Evolutionary conservation across 2,888 invertebrate species (phyloP).

Genomic region (Cybosia mesomella): DNA sequence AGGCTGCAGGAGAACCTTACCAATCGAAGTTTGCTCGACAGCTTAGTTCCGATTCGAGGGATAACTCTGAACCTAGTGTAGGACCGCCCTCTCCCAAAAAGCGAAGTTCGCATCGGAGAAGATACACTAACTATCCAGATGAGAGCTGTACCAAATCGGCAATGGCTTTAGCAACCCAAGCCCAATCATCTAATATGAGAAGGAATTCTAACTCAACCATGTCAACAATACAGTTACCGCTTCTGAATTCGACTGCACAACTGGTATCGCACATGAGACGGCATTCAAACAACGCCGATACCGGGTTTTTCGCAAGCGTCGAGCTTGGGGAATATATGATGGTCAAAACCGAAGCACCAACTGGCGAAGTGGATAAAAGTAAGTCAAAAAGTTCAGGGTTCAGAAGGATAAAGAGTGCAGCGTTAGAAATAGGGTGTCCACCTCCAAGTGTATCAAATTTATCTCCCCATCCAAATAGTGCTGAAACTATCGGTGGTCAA

Average conservation of each 20-base stretch:
- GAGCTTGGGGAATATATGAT: constrained; percentile 85
- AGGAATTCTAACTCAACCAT: constrained; percentile 88
- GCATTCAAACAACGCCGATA: constrained; percentile 89
- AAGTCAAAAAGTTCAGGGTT: constrained; percentile 89
- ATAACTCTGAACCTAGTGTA: constrained; percentile 82
- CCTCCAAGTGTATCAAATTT: constrained; percentile 90
- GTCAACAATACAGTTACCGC: constrained; percentile 88
- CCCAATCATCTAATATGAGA: constrained; percentile 84
- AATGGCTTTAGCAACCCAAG: constrained; percentile 76
- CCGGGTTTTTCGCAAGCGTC: constrained; percentile 86
- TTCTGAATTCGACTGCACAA: constrained; percentile 82
- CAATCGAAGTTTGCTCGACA: constrained; percentile 85
- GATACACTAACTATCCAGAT: constrained; percentile 79
- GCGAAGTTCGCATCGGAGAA: constrained; percentile 72
- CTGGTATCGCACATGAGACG: constrained; percentile 85
- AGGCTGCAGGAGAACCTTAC: constrained; percentile 79
- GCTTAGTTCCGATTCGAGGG: constrained; percentile 84
- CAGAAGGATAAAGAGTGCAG: constrained; percentile 90
- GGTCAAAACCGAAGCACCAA: constrained; percentile 83
- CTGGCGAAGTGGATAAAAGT: constrained; percentile 73
- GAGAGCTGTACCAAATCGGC: constrained; percentile 84
- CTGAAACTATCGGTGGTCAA: constrained; percentile 91
- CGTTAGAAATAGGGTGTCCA: constrained; percentile 90
- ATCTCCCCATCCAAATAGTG: constrained; percentile 93
- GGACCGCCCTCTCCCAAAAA: constrained; percentile 83